Percentiles rank a stretch among this genome's conserved stretches.
Evolutionary conservation across 1,140 invertebrate genomes (phyloP).

Genomic region (Aphis craccivora): DNA sequence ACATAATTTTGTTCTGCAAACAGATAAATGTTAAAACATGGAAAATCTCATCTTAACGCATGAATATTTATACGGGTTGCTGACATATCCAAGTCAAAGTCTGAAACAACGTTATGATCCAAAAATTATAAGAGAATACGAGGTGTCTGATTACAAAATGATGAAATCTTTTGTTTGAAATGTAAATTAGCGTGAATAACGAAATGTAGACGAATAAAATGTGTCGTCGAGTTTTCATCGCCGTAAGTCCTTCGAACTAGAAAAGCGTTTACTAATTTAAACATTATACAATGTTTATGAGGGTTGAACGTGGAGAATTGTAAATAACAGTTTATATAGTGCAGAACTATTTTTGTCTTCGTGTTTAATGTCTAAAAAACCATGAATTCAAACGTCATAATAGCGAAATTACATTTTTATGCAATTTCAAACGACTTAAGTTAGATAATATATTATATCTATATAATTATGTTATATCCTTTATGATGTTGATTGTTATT

Average conservation of each 20-base stretch:
- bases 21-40: not conserved
- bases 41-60: not conserved
- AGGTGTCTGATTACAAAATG: not conserved
- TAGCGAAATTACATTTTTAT: not conserved
- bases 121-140: not conserved
- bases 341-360: not conserved
- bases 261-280: not conserved
- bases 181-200: not conserved
- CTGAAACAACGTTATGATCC: not conserved
- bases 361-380: not conserved
- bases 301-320: not conserved
- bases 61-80: not conserved
- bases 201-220: not conserved
- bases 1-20: not conserved
- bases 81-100: not conserved
- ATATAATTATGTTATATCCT: too few species aligned
- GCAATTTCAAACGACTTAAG: not conserved
- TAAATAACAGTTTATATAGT: not conserved
- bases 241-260: not conserved
- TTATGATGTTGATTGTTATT: too few species aligned
- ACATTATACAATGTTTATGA: not conserved
- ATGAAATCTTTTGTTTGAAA: not conserved
- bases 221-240: not conserved
- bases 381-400: not conserved
- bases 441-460: not conserved